Evolutionary conservation across 2,797 vertebrate genomes (phyloP), one percentile per base, ranked within the genome.

Genomic region (Crocodylus rhombifer): DNA sequence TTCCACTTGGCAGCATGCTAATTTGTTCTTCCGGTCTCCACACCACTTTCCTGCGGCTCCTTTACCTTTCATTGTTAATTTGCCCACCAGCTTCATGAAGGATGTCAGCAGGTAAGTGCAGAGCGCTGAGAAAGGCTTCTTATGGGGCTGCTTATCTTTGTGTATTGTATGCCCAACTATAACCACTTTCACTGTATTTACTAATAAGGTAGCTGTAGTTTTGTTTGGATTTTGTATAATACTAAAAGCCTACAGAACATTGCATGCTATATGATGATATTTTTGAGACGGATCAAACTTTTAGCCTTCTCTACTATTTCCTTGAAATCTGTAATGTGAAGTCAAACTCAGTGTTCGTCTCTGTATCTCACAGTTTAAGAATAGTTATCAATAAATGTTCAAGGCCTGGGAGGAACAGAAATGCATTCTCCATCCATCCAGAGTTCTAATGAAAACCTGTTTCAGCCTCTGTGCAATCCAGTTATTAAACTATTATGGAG

Each of bases 401-500:
- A 26, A 64, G 62, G 4, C 36, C 15, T 6, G 8, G 20, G 15
- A 64, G 57, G 8, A 57, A 23, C 1, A 14, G 60, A n/a, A 62
- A 33, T 16, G 77, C 17, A 63, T 18, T 13, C n/a, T 0, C 0
- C 0, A 0, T 15, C 57, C 2, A 1, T 51, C 80, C 10, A 11
- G 0, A 1, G 33, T 60, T 74, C 84, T n/a, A 16, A 65, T 13
- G 30, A 88, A 63, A 88, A 65, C 80, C 0, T 23, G 33, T 90
- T 83, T 77, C 2, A 51, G 76, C 42, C 13, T 51, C 17, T 71
- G 57, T 2, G 7, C 57, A 69, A 77, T 14, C 17, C 33, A 82
- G 9, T n/a, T 30, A 14, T 76, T 60, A 42, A 42, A 28, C 63
- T 57, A 16, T 67, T 82, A 28, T 33, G 61, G 62, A 26, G 65